Evolutionary conservation across 2,888 invertebrate species (phyloP), one percentile per base, ranked within the genome.

Genomic region (Dendrolimus houi): DNA sequence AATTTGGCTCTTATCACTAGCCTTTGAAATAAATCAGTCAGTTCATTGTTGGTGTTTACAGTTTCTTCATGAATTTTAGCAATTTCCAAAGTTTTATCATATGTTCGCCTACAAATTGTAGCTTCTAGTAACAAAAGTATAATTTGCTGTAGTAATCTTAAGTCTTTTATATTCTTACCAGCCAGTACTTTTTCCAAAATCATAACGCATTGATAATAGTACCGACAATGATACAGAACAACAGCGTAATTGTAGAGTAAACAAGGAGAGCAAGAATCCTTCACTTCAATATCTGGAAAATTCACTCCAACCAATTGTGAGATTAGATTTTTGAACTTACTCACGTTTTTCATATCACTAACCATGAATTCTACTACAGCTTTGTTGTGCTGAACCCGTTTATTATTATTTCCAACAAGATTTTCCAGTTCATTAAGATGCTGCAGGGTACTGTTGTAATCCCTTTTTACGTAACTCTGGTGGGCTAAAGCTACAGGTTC

Each of bases 351-450:
- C 71, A 95, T 92, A 55, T 94, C 94, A 58, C 92, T 92, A 62
- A 93, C 93, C 79, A 94, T 96, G 81, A 95, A 97, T 73, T 97
- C 96, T 0, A 94, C 94, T 0, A 98, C 94, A 41, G 95, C 94
- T 83, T 95, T 95, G 76, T 98, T 98, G 72, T 97, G 97, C 54
- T 93, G 91, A 1, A 96, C 93, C 75, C 96, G 94, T 61, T 94
- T 92, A 81, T 96, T 96, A 60, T 92, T 92, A 0, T 92, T 92
- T 56, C 94, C 88, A 59, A 81, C 75, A 7, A 92, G 71, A 41
- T 79, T 80, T 73, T 94, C 94, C 61, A 97, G 78, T 75, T 95
- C 94, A 61, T 90, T 92, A 64, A 96, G 86, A 64, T 92, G 85
- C 64, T 92, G 91, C 10, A 94, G 76, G 57, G 95, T 93, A 9